Evolutionary conservation across 2,113 vertebrate species (phyloP).

Genomic region (Colinus virginianus): DNA sequence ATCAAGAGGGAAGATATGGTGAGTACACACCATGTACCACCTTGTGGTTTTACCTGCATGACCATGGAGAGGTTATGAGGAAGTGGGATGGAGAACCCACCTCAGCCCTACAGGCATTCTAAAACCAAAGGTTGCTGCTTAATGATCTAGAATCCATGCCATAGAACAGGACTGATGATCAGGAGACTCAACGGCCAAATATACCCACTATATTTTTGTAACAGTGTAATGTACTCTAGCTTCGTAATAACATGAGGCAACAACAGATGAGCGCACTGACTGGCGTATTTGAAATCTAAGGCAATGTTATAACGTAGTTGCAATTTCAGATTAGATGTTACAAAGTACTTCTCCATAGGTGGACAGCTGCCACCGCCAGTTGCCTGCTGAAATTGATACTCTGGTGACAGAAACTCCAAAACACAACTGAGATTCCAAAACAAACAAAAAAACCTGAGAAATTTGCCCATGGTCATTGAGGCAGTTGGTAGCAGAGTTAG

Average conservation of each 20-base stretch:
- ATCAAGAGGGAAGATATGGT: background rate
- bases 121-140: background rate
- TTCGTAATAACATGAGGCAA: background rate
- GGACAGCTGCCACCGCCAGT: background rate
- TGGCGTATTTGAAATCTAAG: background rate
- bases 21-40: background rate
- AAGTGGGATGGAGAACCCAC: background rate
- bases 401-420: background rate
- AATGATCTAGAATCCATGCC: background rate
- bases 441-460: background rate
- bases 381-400: background rate
- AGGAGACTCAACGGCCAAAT: constrained; percentile 21
- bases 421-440: background rate
- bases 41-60: background rate
- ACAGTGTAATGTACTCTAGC: background rate
- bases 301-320: background rate
- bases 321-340: constrained; percentile 2
- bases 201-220: background rate
- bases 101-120: background rate
- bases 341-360: background rate
- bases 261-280: background rate
- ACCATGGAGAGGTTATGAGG: background rate
- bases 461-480: background rate
- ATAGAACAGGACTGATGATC: background rate
- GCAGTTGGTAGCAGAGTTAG: constrained; percentile 8